Evolutionary conservation across 2,888 invertebrate genomes (phyloP).

Genomic region (Argyresthia goedartella): DNA sequence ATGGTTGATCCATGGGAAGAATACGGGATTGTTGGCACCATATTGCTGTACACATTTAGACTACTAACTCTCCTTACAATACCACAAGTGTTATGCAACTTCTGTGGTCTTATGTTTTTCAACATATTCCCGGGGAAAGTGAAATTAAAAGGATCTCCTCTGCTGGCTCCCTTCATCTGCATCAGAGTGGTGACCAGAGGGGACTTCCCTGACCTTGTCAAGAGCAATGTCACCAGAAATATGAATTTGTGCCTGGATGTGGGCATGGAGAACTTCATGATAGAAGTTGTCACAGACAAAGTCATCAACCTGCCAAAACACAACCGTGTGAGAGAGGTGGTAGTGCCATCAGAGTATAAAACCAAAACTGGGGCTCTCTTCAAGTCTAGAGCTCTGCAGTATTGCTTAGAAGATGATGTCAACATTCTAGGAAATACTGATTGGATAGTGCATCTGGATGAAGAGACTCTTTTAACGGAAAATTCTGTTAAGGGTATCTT

Average conservation of each 20-base stretch:
- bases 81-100: slow-evolving; percentile 91
- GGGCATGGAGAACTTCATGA: slow-evolving; percentile 94
- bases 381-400: slow-evolving; percentile 95
- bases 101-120: slow-evolving; percentile 87
- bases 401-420: slow-evolving; percentile 92
- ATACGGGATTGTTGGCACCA: slow-evolving; percentile 83
- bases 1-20: slow-evolving; percentile 84
- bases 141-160: slow-evolving; percentile 87
- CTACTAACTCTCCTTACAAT: slow-evolving; percentile 87
- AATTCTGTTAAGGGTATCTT: slow-evolving; percentile 91
- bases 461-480: slow-evolving; percentile 94
- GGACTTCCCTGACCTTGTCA: slow-evolving; percentile 92
- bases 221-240: slow-evolving; percentile 87
- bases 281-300: slow-evolving; percentile 97
- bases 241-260: slow-evolving; percentile 89
- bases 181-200: slow-evolving; percentile 95
- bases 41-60: slow-evolving; percentile 82
- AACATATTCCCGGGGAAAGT: slow-evolving; percentile 97
- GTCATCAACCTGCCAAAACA: slow-evolving; percentile 81
- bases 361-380: slow-evolving; percentile 94
- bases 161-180: slow-evolving; percentile 94
- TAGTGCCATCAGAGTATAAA: slow-evolving; percentile 88
- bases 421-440: slow-evolving; percentile 89
- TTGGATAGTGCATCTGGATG: slow-evolving; percentile 98
- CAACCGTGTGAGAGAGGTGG: slow-evolving; percentile 86